phyloP scores from a whole-genome alignment of 2,113 vertebrate species.

The Melospiza melodia region DNA sequence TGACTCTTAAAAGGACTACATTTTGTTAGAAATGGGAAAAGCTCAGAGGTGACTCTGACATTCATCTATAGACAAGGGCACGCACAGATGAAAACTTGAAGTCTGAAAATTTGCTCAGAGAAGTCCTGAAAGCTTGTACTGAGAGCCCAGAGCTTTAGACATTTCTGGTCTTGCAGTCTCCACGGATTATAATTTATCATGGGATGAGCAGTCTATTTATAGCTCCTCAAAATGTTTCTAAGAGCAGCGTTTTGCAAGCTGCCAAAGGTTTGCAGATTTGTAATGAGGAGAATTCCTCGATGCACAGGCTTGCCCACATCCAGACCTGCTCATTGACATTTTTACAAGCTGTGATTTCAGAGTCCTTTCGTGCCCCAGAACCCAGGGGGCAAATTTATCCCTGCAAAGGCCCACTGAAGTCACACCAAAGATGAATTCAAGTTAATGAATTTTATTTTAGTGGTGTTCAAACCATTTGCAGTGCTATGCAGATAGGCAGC shows the following conservation, averaged over 20 bases:
- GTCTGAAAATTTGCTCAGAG: not conserved
- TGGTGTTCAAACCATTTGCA: not conserved
- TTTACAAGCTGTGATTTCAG: not conserved
- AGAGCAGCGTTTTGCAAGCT: constrained; percentile 18
- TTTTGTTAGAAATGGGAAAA: not conserved
- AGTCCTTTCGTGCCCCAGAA: not conserved
- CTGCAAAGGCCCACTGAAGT: not conserved
- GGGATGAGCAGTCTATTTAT: constrained; percentile 11
- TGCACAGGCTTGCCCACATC: not conserved
- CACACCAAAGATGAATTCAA: constrained; percentile 27
- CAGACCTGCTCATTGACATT: not conserved
- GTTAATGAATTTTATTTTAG: constrained; percentile 28
- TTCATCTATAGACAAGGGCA: rapidly evolving
- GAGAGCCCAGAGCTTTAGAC: not conserved
- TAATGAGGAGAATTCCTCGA: not conserved
- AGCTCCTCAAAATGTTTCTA: not conserved
- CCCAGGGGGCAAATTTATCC: not conserved
- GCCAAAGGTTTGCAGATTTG: not conserved
- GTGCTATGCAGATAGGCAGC: not conserved
- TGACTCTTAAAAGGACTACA: not conserved
- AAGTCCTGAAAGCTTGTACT: not conserved
- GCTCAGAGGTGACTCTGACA: not conserved
- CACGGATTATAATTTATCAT: constrained; percentile 10
- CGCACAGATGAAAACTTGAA: not conserved
- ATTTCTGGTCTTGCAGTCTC: constrained; percentile 23